Conservation (phyloP, 1,140 invertebrate genomes). For the Neoseiulus cucumeris region DNA sequence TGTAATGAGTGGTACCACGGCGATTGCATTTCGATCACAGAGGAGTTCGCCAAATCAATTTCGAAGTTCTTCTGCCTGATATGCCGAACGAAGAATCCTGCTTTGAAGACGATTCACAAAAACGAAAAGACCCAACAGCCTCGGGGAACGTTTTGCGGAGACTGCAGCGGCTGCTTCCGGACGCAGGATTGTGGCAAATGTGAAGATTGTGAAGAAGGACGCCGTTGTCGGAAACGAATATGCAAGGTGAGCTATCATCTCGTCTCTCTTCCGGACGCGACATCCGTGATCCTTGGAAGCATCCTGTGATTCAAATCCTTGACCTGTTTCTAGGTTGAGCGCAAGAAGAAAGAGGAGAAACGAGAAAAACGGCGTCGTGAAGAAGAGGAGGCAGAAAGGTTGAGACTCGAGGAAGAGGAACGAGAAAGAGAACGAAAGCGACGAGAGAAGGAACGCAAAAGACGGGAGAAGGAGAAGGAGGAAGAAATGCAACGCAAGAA, state of each 20-base stretch:
- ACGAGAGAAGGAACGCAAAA: conserved; percentile 9
- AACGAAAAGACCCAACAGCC: conserved; percentile 32
- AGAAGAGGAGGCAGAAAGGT: conserved; percentile 11
- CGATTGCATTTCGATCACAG: conserved; percentile 84
- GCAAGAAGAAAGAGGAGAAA: background rate
- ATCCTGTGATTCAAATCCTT: too few relatives aligned
- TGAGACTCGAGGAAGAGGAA: conserved; percentile 10
- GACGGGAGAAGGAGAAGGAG: conserved; percentile 13
- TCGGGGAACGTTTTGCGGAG: conserved; percentile 40
- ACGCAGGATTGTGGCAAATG: conserved; percentile 66
- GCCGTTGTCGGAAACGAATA: conserved; percentile 1
- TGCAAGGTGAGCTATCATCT: background rate
- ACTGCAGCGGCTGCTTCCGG: conserved; percentile 56
- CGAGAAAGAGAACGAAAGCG: background rate
- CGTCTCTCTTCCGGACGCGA: too few relatives aligned
- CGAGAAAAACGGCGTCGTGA: conserved; percentile 6
- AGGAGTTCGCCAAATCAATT: conserved; percentile 74
- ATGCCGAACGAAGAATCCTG: conserved; percentile 45
- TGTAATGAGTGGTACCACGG: conserved; percentile 99
- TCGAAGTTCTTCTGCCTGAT: conserved; percentile 67
- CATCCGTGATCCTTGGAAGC: too few relatives aligned
- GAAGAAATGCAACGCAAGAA: background rate
- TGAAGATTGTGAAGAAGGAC: conserved; percentile 43
- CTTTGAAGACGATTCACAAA: conserved; percentile 54
- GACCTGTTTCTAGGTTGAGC: conserved; percentile 23